Conservation (phyloP, 2,113 vertebrate genomes). For the Shinisaurus crocodilurus region DNA sequence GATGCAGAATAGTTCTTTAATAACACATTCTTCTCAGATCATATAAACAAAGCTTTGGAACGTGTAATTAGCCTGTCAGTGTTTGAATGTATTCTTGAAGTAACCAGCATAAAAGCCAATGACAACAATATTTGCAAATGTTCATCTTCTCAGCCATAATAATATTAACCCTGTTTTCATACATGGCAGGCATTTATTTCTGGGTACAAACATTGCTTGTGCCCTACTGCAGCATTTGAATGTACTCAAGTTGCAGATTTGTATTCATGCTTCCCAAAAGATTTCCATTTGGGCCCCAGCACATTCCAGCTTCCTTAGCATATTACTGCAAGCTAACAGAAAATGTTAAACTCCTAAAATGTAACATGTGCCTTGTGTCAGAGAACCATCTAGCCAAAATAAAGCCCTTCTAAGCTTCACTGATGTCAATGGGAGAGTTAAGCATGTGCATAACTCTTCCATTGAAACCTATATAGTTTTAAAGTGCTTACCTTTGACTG, state of each 20-base stretch:
- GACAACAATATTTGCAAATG: slow-evolving; percentile 74
- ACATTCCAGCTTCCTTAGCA: not conserved
- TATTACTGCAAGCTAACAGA: not conserved
- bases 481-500: not conserved
- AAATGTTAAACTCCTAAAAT: not conserved
- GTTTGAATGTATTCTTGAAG: slow-evolving; percentile 69
- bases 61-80: slow-evolving; percentile 77
- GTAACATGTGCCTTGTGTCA: not conserved
- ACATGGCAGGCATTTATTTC: slow-evolving; percentile 57
- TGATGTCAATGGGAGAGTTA: not conserved
- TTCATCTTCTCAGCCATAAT: slow-evolving; percentile 52
- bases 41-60: slow-evolving; percentile 79
- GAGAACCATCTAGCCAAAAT: not conserved
- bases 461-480: not conserved
- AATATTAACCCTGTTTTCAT: slow-evolving; percentile 71
- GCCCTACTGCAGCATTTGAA: slow-evolving; percentile 44
- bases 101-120: slow-evolving; percentile 68
- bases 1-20: slow-evolving; percentile 61
- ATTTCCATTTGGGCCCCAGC: slow-evolving; percentile 33
- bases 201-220: slow-evolving; percentile 50
- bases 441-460: not conserved
- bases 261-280: slow-evolving; percentile 46
- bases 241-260: slow-evolving; percentile 45
- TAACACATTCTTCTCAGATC: slow-evolving; percentile 66
- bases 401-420: not conserved